Conservation (phyloP, 2,113 vertebrate species). For the Gasterosteus aculeatus region DNA sequence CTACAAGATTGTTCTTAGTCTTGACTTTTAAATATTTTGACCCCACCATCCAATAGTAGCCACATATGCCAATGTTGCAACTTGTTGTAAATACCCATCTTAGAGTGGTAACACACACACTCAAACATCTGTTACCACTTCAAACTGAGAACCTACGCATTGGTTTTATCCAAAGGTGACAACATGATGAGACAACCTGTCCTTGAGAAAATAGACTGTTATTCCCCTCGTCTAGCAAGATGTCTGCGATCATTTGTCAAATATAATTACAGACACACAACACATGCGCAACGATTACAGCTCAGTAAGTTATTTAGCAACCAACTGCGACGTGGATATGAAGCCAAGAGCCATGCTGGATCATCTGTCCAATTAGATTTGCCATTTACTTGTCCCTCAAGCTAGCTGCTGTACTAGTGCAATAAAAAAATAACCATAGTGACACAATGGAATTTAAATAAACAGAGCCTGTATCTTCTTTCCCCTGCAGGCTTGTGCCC, state of each 20-base stretch:
- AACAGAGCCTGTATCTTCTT: slow-evolving; percentile 14
- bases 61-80: slow-evolving; percentile 21
- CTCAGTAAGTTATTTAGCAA: slow-evolving; percentile 48
- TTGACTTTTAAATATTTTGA: no score
- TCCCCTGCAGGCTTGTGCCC: neutral
- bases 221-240: neutral
- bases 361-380: slow-evolving; percentile 62
- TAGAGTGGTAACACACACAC: slow-evolving; percentile 5
- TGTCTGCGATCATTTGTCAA: slow-evolving; percentile 39
- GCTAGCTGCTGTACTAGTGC: slow-evolving; percentile 39
- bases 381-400: slow-evolving; percentile 58
- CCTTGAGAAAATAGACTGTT: slow-evolving; percentile 12
- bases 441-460: slow-evolving; percentile 17
- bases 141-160: neutral
- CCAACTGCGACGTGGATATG: slow-evolving; percentile 46
- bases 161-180: slow-evolving; percentile 1
- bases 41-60: no score
- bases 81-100: slow-evolving; percentile 28
- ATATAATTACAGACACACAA: slow-evolving; percentile 10
- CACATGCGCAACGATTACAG: neutral
- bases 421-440: slow-evolving; percentile 25
- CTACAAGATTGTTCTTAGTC: no score
- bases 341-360: slow-evolving; percentile 29
- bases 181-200: slow-evolving; percentile 33
- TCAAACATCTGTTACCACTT: neutral